Evolutionary conservation across 2,888 invertebrate genomes (phyloP), one percentile per base, ranked within the genome.

Genomic region (Nomada ruficornis): DNA sequence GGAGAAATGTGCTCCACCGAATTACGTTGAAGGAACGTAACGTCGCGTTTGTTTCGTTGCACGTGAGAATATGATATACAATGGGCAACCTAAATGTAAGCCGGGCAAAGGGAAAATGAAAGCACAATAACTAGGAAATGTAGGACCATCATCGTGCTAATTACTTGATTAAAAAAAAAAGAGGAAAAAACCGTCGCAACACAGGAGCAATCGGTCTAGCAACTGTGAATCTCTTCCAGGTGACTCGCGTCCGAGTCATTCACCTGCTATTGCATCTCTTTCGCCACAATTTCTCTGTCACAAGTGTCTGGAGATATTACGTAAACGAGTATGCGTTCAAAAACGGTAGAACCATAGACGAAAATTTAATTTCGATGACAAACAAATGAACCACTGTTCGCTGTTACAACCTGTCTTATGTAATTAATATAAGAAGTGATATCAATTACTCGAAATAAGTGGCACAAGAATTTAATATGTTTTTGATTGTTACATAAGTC

Each of bases 41-140:
- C 54, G 50, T n/a, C 59, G 67, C 18, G 70, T 81, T 80, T 59
- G 71, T 71, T 84, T 75, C 62, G 52, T 63, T 36, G 67, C 80
- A 62, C 82, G 81, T 85, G 86, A 62, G 88, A 84, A 79, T 60
- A 55, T 52, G 13, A 9, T 36, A 2, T 36, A 86, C 80, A 86
- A 82, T 74, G 60, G 42, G 47, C 50, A 5, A 55, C 68, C 44
- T 10, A 72, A 69, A 36, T 26, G 67, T 29, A 42, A 68, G 47
- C 57, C 55, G 29, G 26, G 50, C 78, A 50, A 42, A 44, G 64
- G 69, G 52, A 83, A 80, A 75, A 80, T 55, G 26, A 11, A 36
- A 75, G 54, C 50, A 87, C 87, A 87, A 87, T 85, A 87, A 85
- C 85, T 60, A 87, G 85, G 85, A 86, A 86, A 87, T 60, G 62